Conservation (phyloP, 2,113 vertebrate species). For the Electrona antarctica region DNA sequence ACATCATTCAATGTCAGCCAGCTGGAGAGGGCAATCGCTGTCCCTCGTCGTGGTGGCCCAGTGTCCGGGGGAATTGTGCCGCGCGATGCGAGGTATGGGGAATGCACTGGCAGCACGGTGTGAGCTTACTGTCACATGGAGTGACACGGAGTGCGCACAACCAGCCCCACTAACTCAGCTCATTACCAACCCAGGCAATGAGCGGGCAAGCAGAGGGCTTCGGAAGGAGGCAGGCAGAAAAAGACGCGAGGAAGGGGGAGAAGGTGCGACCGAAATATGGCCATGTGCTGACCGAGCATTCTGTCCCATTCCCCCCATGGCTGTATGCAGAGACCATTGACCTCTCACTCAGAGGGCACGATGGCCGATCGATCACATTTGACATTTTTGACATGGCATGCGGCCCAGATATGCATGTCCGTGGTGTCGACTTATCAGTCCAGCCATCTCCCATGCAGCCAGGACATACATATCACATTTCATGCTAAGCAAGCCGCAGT, state of each 20-base stretch:
- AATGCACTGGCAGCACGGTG: conserved; percentile 49
- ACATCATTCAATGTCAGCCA: conserved; percentile 68
- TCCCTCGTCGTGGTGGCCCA: conserved; percentile 26
- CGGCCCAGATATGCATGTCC: conserved; percentile 58
- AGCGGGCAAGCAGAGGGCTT: conserved; percentile 11
- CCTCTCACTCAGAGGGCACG: conserved; percentile 58
- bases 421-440: conserved; percentile 60
- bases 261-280: conserved; percentile 65
- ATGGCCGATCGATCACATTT: conserved; percentile 62
- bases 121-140: conserved; percentile 65
- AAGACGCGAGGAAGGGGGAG: neutral
- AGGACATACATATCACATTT: conserved; percentile 59
- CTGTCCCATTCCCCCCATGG: conserved; percentile 42
- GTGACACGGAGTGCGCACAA: conserved; percentile 50
- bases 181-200: conserved; percentile 59
- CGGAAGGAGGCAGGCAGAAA: neutral
- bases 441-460: conserved; percentile 42
- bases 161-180: conserved; percentile 61
- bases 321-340: conserved; percentile 63
- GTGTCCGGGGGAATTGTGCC: conserved; percentile 13
- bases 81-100: conserved; percentile 34
- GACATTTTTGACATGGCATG: conserved; percentile 71
- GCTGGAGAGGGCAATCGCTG: conserved; percentile 42
- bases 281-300: conserved; percentile 74
- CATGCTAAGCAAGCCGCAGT: conserved; percentile 36